phyloP scores from a whole-genome alignment of 2,888 invertebrate species.

The Magallana nippona region DNA sequence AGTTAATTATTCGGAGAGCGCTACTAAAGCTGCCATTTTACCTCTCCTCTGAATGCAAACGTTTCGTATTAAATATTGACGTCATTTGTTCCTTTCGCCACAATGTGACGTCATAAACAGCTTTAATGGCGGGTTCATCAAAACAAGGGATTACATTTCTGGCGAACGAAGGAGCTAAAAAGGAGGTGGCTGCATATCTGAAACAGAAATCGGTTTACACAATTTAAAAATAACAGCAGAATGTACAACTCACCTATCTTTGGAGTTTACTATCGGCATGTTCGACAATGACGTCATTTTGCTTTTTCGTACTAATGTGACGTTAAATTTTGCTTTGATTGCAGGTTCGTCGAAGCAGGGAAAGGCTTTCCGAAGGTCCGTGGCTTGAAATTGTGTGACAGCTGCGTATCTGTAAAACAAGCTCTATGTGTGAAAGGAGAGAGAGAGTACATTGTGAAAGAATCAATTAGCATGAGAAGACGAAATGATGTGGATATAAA shows the following conservation, averaged over 20 bases:
- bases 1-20: no score
- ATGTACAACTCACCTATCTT: conserved; percentile 57
- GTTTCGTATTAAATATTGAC: conserved; percentile 73
- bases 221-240: background rate
- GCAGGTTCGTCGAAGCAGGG: conserved; percentile 95
- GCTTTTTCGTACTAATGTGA: conserved; percentile 84
- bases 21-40: conserved; percentile 42
- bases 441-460: no score
- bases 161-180: conserved; percentile 94
- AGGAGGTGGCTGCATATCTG: conserved; percentile 87
- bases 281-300: conserved; percentile 71
- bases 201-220: conserved; percentile 8
- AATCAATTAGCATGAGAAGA: no score
- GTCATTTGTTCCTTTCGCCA: conserved; percentile 79
- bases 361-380: conserved; percentile 93
- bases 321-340: conserved; percentile 91
- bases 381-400: conserved; percentile 92
- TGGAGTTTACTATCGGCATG: conserved; percentile 63
- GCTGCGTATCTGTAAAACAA: conserved; percentile 83
- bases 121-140: conserved; percentile 93
- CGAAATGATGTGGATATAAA: no score
- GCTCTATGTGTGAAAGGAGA: background rate
- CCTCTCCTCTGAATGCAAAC: conserved; percentile 52
- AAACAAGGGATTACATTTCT: conserved; percentile 96
- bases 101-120: conserved; percentile 88